phyloP scores from a whole-genome alignment of 2,113 vertebrate genomes.

The Illadopsis cleaveri region DNA sequence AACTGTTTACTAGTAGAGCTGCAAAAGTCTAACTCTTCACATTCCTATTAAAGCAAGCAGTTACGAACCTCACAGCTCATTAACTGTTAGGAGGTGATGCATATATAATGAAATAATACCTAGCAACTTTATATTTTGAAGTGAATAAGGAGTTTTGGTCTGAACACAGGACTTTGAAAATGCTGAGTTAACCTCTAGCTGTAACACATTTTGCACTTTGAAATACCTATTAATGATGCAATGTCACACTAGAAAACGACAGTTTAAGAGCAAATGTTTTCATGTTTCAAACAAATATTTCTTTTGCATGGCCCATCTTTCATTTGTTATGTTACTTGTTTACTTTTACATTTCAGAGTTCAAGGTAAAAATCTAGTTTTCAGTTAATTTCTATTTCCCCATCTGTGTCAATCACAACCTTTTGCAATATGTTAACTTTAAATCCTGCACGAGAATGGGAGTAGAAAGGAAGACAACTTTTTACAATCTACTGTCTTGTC shows the following conservation, averaged over 20 bases:
- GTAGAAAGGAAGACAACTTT: neutral
- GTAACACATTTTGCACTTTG: neutral
- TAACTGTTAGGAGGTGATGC: neutral
- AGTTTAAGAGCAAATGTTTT: neutral
- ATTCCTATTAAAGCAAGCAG: neutral
- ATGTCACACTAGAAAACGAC: neutral
- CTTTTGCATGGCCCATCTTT: neutral
- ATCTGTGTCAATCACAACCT: neutral
- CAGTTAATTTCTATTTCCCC: neutral
- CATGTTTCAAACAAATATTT: neutral
- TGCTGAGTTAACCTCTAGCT: neutral
- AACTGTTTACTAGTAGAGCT: neutral
- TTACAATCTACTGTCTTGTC: neutral
- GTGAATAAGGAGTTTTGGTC: neutral
- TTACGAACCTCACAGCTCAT: neutral
- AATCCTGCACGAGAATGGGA: neutral
- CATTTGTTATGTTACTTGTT: neutral
- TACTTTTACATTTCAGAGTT: neutral
- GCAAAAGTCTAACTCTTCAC: neutral
- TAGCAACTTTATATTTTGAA: neutral
- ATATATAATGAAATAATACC: neutral
- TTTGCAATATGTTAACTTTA: neutral
- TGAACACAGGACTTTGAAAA: neutral
- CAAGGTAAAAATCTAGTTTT: neutral
- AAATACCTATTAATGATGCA: neutral